These are phyloP conservation scores for Chironomus tepperi DNA, from an alignment of 1,140 invertebrate genomes.

Conservation along the genomic window DNA sequence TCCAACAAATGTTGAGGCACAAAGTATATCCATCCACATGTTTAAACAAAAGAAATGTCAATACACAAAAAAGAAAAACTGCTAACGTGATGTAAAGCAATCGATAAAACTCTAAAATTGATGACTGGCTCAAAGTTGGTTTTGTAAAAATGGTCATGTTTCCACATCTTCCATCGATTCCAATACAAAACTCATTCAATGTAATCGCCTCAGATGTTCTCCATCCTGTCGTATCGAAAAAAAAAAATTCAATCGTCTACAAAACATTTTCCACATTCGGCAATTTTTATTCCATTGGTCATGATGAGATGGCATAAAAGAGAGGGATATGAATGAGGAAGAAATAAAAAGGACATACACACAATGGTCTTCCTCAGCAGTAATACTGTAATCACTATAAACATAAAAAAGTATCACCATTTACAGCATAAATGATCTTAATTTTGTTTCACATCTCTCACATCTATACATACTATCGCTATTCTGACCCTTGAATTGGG, in stretches of 20 bases:
- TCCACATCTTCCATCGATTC: neutral
- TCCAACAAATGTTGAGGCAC: too few relatives aligned
- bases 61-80: neutral
- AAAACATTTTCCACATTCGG: neutral
- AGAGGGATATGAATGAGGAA: neutral
- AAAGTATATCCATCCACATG: too few relatives aligned
- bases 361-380: neutral
- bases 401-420: slow-evolving; percentile 23
- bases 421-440: slow-evolving; percentile 19
- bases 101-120: slow-evolving; percentile 5
- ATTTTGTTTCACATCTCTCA: neutral
- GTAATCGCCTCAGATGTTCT: slow-evolving; percentile 10
- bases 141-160: slow-evolving; percentile 14
- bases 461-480: neutral
- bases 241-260: neutral
- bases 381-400: slow-evolving; percentile 16
- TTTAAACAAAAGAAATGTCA: neutral
- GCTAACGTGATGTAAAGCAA: neutral
- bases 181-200: neutral
- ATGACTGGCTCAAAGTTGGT: slow-evolving; percentile 6
- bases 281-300: slow-evolving; percentile 19
- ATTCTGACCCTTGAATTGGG: neutral
- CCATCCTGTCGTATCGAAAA: neutral
- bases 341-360: neutral
- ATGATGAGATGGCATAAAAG: slow-evolving; percentile 22